Base-by-base conservation (phyloP, 2,888 invertebrate genomes). In the Achlya flavicornis region DNA sequence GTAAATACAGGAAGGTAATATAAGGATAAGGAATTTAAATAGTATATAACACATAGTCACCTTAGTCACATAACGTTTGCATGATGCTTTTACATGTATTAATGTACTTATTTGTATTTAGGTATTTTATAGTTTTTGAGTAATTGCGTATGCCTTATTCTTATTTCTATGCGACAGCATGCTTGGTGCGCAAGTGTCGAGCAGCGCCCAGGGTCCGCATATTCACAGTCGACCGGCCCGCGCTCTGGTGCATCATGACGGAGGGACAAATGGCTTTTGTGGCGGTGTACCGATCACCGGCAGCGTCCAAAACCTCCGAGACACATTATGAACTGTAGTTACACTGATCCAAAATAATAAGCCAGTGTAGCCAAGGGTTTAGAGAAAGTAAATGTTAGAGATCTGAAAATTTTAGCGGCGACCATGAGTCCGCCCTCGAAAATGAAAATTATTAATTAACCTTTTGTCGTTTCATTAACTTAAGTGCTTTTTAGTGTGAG, bases 151-250 rank as follows among this genome's bases (percentile, higher is more conserved):
- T 74, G 69, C 70, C 74, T 75, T 75, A 77, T 75, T 74, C 69
- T 72, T 77, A 75, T 75, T 75, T 70, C 69, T 70, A 73, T 70
- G 71, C 78, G 78, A 65, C 83, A 88, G 91, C 75, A 71, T 74
- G 64, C 64, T 73, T 14, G 67, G 77, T 85, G 67, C 88, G 90
- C 61, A 74, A n/a, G 72, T 78, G 81, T 62, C 88, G 91, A 26
- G 77, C 84, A 66, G 64, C 75, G 72, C 63, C 59, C 57, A 16
- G 38, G 61, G 64, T 70, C 71, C 69, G 64, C 48, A 70, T 63
- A 78, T 90, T 90, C 84, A 66, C 33, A 64, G 91, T 78, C 64
- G 77, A 87, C 74, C 86, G 90, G 64, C 87, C 87, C 63, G 88
- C 91, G 73, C 82, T 91, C 63, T 91, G 88, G 87, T 81, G 84